Evolutionary conservation across 2,888 invertebrate species (phyloP).

Genomic region (Leucophenga montana): DNA sequence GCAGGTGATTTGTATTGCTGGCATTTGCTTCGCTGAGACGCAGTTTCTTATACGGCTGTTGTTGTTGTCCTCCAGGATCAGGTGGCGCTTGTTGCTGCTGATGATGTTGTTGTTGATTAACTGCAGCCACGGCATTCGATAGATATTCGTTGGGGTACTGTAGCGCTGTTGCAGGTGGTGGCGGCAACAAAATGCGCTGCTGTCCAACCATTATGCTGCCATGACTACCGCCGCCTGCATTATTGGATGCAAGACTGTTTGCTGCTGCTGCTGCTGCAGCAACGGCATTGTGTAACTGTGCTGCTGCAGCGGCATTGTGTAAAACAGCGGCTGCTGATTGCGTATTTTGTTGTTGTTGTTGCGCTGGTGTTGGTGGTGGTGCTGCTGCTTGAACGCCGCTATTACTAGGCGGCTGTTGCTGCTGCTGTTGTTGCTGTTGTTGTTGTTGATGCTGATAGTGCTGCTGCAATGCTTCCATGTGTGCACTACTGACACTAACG

Average conservation of each 20-base stretch:
- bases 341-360: constrained; percentile 41
- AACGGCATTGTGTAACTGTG: constrained; percentile 49
- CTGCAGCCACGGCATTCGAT: constrained; percentile 58
- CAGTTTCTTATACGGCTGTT: constrained; percentile 67
- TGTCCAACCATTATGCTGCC: constrained; percentile 60
- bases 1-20: constrained; percentile 70
- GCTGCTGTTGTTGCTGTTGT: constrained; percentile 33
- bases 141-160: constrained; percentile 73
- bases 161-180: constrained; percentile 57
- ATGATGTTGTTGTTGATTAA: constrained; percentile 47
- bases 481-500: constrained; percentile 50
- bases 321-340: constrained; percentile 75
- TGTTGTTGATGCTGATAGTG: constrained; percentile 46
- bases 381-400: constrained; percentile 40
- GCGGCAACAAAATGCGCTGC: constrained; percentile 60
- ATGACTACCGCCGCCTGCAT: constrained; percentile 34
- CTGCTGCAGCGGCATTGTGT: constrained; percentile 74
- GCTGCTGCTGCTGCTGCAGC: constrained; percentile 45
- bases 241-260: background rate
- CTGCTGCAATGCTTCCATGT: constrained; percentile 59
- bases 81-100: constrained; percentile 65
- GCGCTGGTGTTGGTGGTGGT: constrained; percentile 43
- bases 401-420: constrained; percentile 46
- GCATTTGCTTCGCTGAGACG: constrained; percentile 63
- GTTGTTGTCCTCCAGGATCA: constrained; percentile 71